A percentile compares a stretch with the other conserved stretches of the same genome.
These are phyloP conservation scores for Trypoxylus dichotomus DNA, from an alignment of 1,140 invertebrate species.

Conservation along the genomic window DNA sequence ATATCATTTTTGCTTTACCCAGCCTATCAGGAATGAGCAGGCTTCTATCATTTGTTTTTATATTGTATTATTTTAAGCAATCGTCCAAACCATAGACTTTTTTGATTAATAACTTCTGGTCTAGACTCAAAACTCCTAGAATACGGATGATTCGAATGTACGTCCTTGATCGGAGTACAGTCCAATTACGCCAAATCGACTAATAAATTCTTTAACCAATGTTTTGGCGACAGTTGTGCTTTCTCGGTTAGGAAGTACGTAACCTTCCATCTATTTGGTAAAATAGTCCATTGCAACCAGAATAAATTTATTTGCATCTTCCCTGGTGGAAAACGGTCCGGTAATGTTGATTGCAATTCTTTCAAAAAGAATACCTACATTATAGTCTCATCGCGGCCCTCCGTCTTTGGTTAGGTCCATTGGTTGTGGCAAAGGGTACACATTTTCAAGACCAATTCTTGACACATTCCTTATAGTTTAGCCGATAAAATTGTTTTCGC, in stretches of 20 bases:
- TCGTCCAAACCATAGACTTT: too few relatives aligned
- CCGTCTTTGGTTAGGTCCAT: slow-evolving; percentile 35
- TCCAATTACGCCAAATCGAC: slow-evolving; percentile 47
- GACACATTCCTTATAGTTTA: slow-evolving; percentile 38
- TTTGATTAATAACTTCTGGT: too few relatives aligned
- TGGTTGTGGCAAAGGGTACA: slow-evolving; percentile 40
- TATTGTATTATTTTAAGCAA: too few relatives aligned
- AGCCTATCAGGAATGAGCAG: too few relatives aligned
- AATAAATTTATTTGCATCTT: slow-evolving; percentile 46
- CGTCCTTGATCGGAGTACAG: slow-evolving; percentile 50
- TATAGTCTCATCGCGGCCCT: slow-evolving; percentile 34
- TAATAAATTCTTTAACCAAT: slow-evolving; percentile 47
- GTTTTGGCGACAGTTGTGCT: slow-evolving; percentile 48
- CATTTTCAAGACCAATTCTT: slow-evolving; percentile 42
- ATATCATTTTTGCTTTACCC: too few relatives aligned
- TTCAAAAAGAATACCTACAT: slow-evolving; percentile 36
- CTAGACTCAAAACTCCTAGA: too few relatives aligned
- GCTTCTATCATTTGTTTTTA: too few relatives aligned
- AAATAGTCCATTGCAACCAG: slow-evolving; percentile 52
- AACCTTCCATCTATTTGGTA: slow-evolving; percentile 51
- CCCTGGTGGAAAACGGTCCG: slow-evolving; percentile 36
- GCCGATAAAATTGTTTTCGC: slow-evolving; percentile 36
- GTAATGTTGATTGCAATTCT: slow-evolving; percentile 42
- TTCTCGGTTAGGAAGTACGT: slow-evolving; percentile 51
- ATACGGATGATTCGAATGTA: background rate